Conservation (phyloP, 2,113 vertebrate species). For the Artemisiospiza belli region DNA sequence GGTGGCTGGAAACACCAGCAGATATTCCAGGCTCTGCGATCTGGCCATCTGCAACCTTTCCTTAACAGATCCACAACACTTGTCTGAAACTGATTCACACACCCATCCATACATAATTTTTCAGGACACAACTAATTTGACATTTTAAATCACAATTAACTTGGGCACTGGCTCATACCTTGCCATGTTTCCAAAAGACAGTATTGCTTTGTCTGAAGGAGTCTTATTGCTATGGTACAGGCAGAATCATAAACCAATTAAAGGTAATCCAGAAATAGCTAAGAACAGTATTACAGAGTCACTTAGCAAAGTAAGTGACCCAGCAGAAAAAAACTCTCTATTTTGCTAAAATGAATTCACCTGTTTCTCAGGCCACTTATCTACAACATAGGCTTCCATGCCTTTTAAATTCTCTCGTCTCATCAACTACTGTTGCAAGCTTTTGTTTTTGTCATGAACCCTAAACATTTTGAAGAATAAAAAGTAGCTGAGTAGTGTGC, state of each 20-base stretch:
- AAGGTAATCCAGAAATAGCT: not conserved
- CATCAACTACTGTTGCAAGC: not conserved
- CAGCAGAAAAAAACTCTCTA: fast-evolving
- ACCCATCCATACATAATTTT: not conserved
- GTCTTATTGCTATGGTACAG: not conserved
- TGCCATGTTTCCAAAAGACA: not conserved
- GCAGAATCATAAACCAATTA: not conserved
- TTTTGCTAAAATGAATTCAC: not conserved
- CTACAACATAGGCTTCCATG: not conserved
- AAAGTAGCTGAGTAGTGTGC: not conserved
- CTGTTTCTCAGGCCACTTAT: not conserved
- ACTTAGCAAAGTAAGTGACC: not conserved
- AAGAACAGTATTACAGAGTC: not conserved
- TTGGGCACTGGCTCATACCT: not conserved
- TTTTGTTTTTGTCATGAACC: not conserved
- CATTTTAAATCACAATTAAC: not conserved
- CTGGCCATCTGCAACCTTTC: not conserved
- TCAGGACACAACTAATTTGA: not conserved
- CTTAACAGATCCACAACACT: not conserved
- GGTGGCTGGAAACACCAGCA: fast-evolving
- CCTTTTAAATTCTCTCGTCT: not conserved
- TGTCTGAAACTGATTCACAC: not conserved
- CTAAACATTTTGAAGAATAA: not conserved
- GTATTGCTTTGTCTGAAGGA: not conserved
- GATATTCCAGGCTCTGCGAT: not conserved